A percentile compares a stretch with the other conserved stretches of the same genome.
phyloP scores from a whole-genome alignment of 2,113 vertebrate genomes.

The Myotis lucifugus region DNA sequence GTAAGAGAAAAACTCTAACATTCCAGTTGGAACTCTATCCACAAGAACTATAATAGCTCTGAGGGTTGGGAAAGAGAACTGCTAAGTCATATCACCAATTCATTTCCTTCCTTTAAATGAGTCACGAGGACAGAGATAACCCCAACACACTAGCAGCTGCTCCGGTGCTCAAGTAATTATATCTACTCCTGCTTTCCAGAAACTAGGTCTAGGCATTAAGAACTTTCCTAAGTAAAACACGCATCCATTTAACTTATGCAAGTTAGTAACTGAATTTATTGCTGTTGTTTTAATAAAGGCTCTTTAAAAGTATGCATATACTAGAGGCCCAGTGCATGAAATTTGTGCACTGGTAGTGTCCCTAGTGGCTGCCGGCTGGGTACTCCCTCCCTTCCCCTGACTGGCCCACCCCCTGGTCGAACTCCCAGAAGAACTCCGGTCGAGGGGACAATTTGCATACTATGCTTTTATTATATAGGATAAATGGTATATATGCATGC shows the following conservation, averaged over 20 bases:
- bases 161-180: background rate
- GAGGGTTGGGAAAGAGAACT: slow-evolving; percentile 19
- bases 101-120: slow-evolving; percentile 70
- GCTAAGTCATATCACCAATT: slow-evolving; percentile 60
- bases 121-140: slow-evolving; percentile 37
- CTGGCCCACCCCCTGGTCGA: no score
- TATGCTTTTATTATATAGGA: no score
- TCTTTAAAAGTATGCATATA: background rate
- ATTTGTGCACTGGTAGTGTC: no score
- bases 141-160: slow-evolving; percentile 13
- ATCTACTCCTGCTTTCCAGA: slow-evolving; percentile 46
- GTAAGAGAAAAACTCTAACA: slow-evolving; percentile 15
- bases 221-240: background rate
- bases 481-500: background rate
- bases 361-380: no score
- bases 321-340: no score
- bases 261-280: background rate
- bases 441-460: no score
- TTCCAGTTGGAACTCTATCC: slow-evolving; percentile 25
- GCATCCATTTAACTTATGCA: background rate
- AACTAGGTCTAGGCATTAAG: background rate
- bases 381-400: no score
- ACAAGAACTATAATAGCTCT: background rate
- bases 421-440: no score
- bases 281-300: background rate